phyloP scores from a whole-genome alignment of 2,113 vertebrate genomes.

The Plecturocebus donacophilus region DNA sequence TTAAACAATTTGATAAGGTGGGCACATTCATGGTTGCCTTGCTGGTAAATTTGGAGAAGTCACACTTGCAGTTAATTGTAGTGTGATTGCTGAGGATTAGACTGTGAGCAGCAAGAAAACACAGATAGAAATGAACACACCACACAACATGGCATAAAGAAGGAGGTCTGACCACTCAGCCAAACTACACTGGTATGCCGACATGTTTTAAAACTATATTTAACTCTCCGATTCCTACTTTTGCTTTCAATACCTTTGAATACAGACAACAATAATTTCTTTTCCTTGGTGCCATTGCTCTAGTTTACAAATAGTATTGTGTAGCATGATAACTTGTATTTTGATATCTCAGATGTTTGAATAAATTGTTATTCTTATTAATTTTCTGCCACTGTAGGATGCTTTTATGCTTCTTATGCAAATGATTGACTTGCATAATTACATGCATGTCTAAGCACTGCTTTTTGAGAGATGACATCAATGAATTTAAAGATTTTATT shows the following conservation, averaged over 20 bases:
- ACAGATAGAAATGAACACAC: neutral
- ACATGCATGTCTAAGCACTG: constrained; percentile 40
- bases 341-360: neutral
- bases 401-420: constrained; percentile 44
- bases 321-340: neutral
- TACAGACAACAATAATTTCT: neutral
- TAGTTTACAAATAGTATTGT: neutral
- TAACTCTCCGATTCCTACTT: neutral
- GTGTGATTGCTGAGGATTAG: neutral
- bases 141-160: fast-evolving
- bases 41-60: neutral
- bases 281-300: neutral
- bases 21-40: neutral
- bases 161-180: neutral
- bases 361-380: constrained; percentile 58
- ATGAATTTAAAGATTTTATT: constrained; percentile 57
- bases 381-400: constrained; percentile 36
- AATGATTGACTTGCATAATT: constrained; percentile 64
- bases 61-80: neutral
- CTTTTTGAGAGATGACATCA: constrained; percentile 52
- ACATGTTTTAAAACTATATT: neutral
- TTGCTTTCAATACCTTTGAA: constrained; percentile 29
- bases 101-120: neutral
- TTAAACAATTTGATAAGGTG: neutral
- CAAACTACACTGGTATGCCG: neutral